These are phyloP conservation scores for Dolichallabes microphthalmus DNA, from an alignment of 2,113 vertebrate genomes.

Conservation along the genomic window DNA sequence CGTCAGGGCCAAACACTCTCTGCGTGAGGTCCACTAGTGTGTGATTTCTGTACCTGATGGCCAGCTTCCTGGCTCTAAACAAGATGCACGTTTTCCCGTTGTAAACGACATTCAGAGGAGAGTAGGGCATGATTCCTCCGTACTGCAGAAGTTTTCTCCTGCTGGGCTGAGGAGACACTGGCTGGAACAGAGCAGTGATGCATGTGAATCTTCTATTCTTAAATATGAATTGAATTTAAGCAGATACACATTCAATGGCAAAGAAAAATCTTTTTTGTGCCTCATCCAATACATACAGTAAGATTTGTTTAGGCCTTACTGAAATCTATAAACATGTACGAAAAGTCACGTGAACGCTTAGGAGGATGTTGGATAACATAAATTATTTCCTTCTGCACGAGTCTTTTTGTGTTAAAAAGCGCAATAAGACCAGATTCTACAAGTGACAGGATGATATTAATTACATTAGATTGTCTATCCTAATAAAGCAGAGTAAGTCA, in stretches of 20 bases:
- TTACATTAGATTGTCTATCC: not conserved
- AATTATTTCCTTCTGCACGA: not conserved
- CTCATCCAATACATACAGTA: not conserved
- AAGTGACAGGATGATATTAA: not conserved
- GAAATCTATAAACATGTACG: not conserved
- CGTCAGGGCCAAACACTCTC: conserved; percentile 74
- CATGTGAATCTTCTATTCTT: not conserved
- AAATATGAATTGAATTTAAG: not conserved
- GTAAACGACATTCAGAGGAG: conserved; percentile 79
- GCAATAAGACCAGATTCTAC: not conserved
- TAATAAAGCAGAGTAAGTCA: not conserved
- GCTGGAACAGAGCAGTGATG: conserved; percentile 70
- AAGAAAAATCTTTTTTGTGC: not conserved
- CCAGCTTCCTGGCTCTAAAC: conserved; percentile 88
- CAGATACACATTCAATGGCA: not conserved
- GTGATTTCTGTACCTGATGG: conserved; percentile 85
- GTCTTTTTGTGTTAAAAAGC: not conserved
- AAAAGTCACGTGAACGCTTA: not conserved
- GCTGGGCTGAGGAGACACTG: conserved; percentile 59
- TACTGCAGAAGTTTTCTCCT: conserved; percentile 72
- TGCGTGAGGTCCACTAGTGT: conserved; percentile 86
- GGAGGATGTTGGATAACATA: not conserved
- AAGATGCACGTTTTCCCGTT: conserved; percentile 88
- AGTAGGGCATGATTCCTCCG: conserved; percentile 67
- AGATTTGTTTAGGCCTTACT: not conserved